These are phyloP conservation scores for Chelon auratus DNA, from an alignment of 2,797 vertebrate species.

Conservation along the genomic window DNA sequence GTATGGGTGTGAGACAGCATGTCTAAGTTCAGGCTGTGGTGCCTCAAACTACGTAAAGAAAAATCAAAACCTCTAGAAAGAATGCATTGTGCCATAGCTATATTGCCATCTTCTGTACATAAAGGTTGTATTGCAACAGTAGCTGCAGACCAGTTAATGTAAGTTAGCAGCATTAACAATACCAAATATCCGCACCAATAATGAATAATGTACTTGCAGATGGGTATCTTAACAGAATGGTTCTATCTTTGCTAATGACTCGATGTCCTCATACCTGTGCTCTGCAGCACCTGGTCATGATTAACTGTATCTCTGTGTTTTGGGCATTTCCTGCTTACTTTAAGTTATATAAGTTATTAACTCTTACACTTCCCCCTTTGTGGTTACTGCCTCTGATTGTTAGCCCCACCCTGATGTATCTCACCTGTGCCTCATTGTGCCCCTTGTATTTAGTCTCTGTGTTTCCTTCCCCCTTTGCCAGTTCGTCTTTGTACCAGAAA, in stretches of 20 bases:
- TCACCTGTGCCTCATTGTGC: too few relatives aligned
- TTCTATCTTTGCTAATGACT: slow-evolving; percentile 9
- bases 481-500: too few relatives aligned
- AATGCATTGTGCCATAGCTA: too few relatives aligned
- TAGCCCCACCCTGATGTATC: too few relatives aligned
- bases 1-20: not conserved
- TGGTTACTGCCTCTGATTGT: too few relatives aligned
- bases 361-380: too few relatives aligned
- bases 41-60: not conserved
- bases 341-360: too few relatives aligned
- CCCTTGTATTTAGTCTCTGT: too few relatives aligned
- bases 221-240: slow-evolving; percentile 1
- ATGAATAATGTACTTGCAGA: not conserved
- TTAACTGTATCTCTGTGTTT: too few relatives aligned
- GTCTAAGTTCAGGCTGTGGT: not conserved
- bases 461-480: too few relatives aligned
- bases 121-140: not conserved
- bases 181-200: not conserved
- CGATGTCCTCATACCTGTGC: not conserved
- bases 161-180: not conserved
- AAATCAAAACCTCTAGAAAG: not conserved
- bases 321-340: too few relatives aligned
- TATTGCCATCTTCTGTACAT: not conserved
- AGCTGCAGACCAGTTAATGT: not conserved
- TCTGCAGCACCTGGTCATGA: too few relatives aligned